Percentiles rank a stretch among this genome's conserved stretches.
Evolutionary conservation across 2,113 vertebrate genomes (phyloP).

Genomic region (Vulpes lagopus): DNA sequence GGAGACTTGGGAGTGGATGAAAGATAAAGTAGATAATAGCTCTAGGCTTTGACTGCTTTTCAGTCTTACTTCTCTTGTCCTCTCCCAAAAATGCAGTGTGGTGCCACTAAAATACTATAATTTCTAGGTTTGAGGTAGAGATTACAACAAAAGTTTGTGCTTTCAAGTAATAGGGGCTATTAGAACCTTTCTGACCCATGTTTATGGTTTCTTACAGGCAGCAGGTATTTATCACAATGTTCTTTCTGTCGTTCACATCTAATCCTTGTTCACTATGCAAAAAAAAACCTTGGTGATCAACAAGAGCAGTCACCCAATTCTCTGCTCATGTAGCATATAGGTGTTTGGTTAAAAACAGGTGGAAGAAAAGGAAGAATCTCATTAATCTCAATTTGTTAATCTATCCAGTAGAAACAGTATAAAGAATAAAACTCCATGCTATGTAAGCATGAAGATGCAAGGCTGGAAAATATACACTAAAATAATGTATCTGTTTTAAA

Average conservation of each 20-base stretch:
- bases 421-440: slow-evolving; percentile 22
- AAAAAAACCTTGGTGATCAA: background rate
- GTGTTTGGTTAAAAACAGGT: slow-evolving; percentile 51
- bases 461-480: background rate
- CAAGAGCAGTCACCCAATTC: too few species aligned
- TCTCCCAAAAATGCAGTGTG: background rate
- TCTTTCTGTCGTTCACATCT: slow-evolving; percentile 14
- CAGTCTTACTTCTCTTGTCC: background rate
- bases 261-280: background rate
- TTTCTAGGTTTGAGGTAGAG: background rate
- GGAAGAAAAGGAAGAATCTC: background rate
- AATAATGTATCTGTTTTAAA: slow-evolving; percentile 41
- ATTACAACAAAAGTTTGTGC: background rate
- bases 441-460: background rate
- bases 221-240: background rate
- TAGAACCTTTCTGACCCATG: background rate
- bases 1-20: background rate
- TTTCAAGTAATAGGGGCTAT: background rate
- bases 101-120: background rate
- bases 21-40: background rate
- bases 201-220: background rate
- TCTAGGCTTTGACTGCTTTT: background rate
- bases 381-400: slow-evolving; percentile 61
- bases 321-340: background rate
- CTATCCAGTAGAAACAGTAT: background rate